Conservation (phyloP, 2,113 vertebrate genomes). For the Elachura formosa region DNA sequence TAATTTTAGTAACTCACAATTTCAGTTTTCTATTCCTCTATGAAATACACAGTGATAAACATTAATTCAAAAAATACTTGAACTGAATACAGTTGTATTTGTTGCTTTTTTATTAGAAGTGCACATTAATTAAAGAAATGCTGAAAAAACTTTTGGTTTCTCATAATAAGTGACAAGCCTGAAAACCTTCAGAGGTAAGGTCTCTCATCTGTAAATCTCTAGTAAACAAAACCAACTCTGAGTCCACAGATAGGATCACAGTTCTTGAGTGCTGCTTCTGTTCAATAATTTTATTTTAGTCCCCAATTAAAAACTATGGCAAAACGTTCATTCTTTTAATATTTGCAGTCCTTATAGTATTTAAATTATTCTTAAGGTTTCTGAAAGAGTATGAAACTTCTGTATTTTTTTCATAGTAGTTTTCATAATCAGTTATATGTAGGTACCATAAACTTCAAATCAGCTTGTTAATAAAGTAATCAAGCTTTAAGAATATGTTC, state of each 20-base stretch:
- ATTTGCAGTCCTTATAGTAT: not conserved
- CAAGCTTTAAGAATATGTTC: not conserved
- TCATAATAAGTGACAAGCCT: not conserved
- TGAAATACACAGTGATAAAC: not conserved
- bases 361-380: not conserved
- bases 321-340: not conserved
- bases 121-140: not conserved
- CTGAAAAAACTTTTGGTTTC: not conserved
- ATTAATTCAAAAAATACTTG: not conserved
- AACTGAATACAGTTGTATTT: not conserved
- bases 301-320: not conserved
- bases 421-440: not conserved
- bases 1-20: not conserved
- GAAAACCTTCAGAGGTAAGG: not conserved
- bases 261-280: not conserved
- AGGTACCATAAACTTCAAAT: not conserved
- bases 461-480: not conserved
- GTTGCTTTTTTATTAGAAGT: not conserved
- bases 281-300: not conserved
- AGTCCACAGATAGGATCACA: not conserved
- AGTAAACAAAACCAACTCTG: not conserved
- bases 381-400: not conserved
- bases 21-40: not conserved
- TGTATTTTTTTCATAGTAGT: not conserved
- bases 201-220: not conserved